Evolutionary conservation across 2,888 invertebrate genomes (phyloP).

Genomic region (Troilus luridus): DNA sequence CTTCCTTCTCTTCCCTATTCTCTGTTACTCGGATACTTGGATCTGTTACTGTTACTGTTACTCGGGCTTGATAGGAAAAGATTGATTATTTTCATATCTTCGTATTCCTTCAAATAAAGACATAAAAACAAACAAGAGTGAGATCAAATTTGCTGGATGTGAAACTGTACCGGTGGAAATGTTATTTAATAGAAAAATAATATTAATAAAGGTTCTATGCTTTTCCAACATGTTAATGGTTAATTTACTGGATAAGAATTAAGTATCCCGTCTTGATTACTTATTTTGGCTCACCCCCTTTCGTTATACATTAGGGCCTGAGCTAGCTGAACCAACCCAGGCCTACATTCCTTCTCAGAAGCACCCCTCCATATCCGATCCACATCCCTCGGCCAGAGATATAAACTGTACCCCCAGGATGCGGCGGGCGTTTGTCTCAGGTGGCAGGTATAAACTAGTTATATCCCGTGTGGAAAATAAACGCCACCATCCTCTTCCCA

Average conservation of each 20-base stretch:
- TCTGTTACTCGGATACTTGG: no score
- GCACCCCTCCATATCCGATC: not conserved
- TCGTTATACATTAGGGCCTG: not conserved
- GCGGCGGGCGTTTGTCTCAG: slow-evolving; percentile 6
- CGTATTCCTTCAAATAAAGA: no score
- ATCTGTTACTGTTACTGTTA: no score
- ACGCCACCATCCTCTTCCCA: not conserved
- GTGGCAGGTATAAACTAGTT: slow-evolving; percentile 38
- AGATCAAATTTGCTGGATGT: no score
- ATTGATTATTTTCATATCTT: no score
- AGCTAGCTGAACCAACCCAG: not conserved
- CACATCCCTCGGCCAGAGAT: not conserved
- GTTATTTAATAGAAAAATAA: no score
- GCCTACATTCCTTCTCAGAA: not conserved
- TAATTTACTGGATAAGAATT: not conserved
- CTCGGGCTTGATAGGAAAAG: no score
- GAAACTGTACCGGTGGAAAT: no score
- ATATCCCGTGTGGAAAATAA: slow-evolving; percentile 43
- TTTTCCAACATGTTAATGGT: no score
- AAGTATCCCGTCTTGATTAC: not conserved
- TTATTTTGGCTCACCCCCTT: not conserved
- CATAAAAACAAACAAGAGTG: no score
- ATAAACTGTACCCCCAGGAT: slow-evolving; percentile 15
- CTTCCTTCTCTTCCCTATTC: no score
- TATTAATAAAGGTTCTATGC: no score